Evolutionary conservation across 2,797 vertebrate genomes (phyloP).

Genomic region (Syngnathus rostellatus): DNA sequence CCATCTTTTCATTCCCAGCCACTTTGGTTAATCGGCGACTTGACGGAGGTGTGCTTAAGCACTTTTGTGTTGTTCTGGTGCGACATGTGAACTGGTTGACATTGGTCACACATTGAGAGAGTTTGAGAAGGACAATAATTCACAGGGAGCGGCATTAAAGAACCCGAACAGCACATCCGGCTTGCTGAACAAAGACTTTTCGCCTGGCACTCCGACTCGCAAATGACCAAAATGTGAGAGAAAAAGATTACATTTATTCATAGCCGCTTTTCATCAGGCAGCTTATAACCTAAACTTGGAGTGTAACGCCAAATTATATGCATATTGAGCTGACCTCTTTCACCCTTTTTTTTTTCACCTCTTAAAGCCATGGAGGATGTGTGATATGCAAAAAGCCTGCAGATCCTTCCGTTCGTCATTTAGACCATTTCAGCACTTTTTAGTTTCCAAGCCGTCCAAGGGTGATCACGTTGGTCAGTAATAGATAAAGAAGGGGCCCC

Average conservation of each 20-base stretch:
- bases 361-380: slow-evolving; percentile 60
- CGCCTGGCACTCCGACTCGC: slow-evolving; percentile 38
- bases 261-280: slow-evolving; percentile 68
- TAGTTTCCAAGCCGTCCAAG: slow-evolving; percentile 42
- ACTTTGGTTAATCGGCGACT: not conserved
- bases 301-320: slow-evolving; percentile 70
- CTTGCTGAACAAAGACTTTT: slow-evolving; percentile 55
- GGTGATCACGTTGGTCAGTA: slow-evolving; percentile 50
- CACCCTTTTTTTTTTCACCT: slow-evolving; percentile 49
- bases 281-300: slow-evolving; percentile 66
- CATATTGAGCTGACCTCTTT: slow-evolving; percentile 67
- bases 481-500: slow-evolving; percentile 47
- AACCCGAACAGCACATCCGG: slow-evolving; percentile 43
- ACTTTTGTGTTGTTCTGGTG: not conserved
- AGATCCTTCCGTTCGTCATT: slow-evolving; percentile 62
- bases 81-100: slow-evolving; percentile 24
- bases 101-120: slow-evolving; percentile 13
- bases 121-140: slow-evolving; percentile 42
- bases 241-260: slow-evolving; percentile 71
- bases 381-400: slow-evolving; percentile 62
- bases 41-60: too few relatives aligned
- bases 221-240: slow-evolving; percentile 58
- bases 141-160: slow-evolving; percentile 40
- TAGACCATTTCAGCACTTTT: slow-evolving; percentile 71
- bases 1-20: not conserved